Conservation (phyloP, 1,140 invertebrate species). For the Plectrocnemia conspersa region DNA sequence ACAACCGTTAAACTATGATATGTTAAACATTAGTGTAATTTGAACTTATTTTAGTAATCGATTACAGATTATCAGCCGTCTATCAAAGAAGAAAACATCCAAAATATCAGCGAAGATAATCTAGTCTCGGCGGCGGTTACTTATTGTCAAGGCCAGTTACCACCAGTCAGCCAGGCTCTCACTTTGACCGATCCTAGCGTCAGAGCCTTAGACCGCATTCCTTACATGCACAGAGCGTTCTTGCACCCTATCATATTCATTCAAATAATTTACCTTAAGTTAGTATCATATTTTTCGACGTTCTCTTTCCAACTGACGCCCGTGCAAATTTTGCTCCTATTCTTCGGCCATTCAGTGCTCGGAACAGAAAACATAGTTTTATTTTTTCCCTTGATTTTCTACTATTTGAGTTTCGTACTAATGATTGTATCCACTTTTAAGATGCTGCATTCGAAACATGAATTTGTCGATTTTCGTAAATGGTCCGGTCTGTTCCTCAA, state of each 20-base stretch:
- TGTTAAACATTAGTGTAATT: background rate
- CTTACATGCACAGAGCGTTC: conserved; percentile 63
- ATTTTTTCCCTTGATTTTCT: conserved; percentile 63
- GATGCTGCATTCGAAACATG: conserved; percentile 69
- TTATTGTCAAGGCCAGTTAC: conserved; percentile 73
- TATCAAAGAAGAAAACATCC: conserved; percentile 53
- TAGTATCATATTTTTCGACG: conserved; percentile 55
- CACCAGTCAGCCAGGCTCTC: conserved; percentile 67
- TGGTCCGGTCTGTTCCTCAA: conserved; percentile 75
- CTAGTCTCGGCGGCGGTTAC: conserved; percentile 75
- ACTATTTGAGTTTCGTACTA: conserved; percentile 65
- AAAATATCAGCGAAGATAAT: conserved; percentile 73
- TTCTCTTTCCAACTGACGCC: conserved; percentile 57
- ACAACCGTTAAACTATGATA: background rate
- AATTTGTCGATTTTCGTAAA: conserved; percentile 67
- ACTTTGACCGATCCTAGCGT: conserved; percentile 63
- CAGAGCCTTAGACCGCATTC: conserved; percentile 61
- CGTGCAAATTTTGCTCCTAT: conserved; percentile 58
- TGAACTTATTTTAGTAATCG: background rate
- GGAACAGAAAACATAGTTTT: conserved; percentile 61
- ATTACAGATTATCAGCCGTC: conserved; percentile 47
- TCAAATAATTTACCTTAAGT: conserved; percentile 64
- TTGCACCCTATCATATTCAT: conserved; percentile 65
- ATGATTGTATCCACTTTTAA: conserved; percentile 76
- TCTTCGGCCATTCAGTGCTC: conserved; percentile 65